Evolutionary conservation across 2,797 vertebrate species (phyloP).

Genomic region (Sebastes diaconus): DNA sequence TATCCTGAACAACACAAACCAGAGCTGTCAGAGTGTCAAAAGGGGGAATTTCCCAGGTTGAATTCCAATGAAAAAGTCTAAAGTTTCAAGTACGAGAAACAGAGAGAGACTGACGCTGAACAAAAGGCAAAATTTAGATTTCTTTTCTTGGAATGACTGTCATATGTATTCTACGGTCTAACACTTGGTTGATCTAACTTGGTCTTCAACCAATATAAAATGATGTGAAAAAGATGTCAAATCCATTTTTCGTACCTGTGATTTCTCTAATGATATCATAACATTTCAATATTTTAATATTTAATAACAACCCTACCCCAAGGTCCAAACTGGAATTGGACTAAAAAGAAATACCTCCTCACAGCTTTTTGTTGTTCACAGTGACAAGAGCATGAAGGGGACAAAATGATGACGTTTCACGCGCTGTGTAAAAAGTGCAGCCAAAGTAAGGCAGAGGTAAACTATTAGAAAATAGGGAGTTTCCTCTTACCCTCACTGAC

Average conservation of each 20-base stretch:
- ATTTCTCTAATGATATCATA: background rate
- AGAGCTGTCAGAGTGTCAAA: constrained; percentile 62
- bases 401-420: background rate
- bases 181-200: background rate
- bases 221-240: constrained; percentile 7
- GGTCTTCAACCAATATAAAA: background rate
- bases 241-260: background rate
- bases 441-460: background rate
- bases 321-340: background rate
- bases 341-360: background rate
- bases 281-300: background rate
- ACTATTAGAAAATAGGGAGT: constrained; percentile 9
- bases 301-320: background rate
- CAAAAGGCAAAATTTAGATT: background rate
- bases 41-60: constrained; percentile 56
- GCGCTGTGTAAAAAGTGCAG: background rate
- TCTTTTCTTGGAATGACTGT: background rate
- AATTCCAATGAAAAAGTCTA: constrained; percentile 17
- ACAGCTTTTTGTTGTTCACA: background rate
- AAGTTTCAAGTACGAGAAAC: constrained; percentile 6
- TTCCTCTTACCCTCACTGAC: constrained; percentile 24
- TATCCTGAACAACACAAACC: constrained; percentile 59
- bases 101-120: constrained; percentile 5
- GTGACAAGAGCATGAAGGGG: background rate
- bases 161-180: background rate